Base-by-base conservation (phyloP, 2,113 vertebrate species). In the cattle (Bos taurus) region DNA sequence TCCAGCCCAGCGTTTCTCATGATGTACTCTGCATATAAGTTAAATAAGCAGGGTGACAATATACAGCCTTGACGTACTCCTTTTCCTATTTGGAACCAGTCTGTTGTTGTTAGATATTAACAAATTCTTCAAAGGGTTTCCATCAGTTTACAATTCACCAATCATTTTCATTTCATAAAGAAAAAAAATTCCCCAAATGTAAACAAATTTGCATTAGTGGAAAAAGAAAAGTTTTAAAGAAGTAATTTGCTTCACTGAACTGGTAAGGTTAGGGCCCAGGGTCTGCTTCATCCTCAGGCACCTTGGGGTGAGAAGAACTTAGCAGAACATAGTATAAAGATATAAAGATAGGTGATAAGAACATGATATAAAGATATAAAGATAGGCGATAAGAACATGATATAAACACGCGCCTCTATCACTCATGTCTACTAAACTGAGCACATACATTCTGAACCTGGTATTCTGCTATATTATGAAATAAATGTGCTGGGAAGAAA, bases 321-420 rank as follows among this genome's bases (percentile, higher is more conserved):
- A 11, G 2, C 8, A 33, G 93, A 46, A 13, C 19, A 2, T 30
- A 15, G 7, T 6, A 3, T 1, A 78, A 46, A n/a, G 40, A 40
- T 40, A 40, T 40, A 40, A 40, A 40, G 40, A 40, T 40, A 40
- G 40, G 40, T 4, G 40, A 4, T 40, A 40, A 40, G 40, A 40
- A 40, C 40, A 40, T 40, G 40, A 40, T 40, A 40, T 40, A 40
- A 40, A 40, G 40, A 40, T 40, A 40, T 40, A 40, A 40, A 40
- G 40, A 40, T 4, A 1, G 40, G 40, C 4, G 40, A 1, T 40
- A 40, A 33, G 93, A 46, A 13, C 19, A 2, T 30, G 7, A 14
- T 6, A 3, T 1, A 78, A 46, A n/a, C 14, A 1, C 1, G 0
- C 0, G 1, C 14, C 25, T 87, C 46, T 6, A 0, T n/a, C 21